Evolutionary conservation across 2,888 invertebrate genomes (phyloP).

Genomic region (Spialia ferax): DNA sequence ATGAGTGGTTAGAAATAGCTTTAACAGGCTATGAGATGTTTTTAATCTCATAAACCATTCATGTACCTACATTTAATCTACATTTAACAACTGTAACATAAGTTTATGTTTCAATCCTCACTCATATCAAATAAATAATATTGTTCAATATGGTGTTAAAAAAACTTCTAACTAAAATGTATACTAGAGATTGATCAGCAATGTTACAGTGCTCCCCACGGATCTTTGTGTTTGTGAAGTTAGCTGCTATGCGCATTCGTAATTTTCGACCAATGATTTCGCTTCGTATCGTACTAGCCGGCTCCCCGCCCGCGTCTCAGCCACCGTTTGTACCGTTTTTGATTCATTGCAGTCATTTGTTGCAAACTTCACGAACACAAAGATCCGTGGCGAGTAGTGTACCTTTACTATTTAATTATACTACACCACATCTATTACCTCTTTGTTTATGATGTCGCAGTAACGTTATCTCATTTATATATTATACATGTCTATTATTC

Average conservation of each 20-base stretch:
- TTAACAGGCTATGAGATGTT: not conserved
- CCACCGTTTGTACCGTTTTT: too few relatives aligned
- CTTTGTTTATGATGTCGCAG: slow-evolving; percentile 47
- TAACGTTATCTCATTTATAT: slow-evolving; percentile 47
- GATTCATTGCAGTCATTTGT: too few relatives aligned
- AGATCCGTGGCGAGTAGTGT: too few relatives aligned
- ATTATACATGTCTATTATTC: slow-evolving; percentile 45
- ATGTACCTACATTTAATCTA: not conserved
- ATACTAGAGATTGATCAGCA: slow-evolving; percentile 6
- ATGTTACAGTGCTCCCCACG: too few relatives aligned
- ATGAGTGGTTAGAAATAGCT: slow-evolving; percentile 9
- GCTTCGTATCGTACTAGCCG: too few relatives aligned
- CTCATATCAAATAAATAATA: slow-evolving; percentile 8
- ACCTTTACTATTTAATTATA: slow-evolving; percentile 20
- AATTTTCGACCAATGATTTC: too few relatives aligned
- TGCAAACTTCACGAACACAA: too few relatives aligned
- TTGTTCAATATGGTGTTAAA: slow-evolving; percentile 1
- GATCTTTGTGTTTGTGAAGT: too few relatives aligned
- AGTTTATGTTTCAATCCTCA: slow-evolving; percentile 12
- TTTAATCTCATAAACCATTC: not conserved
- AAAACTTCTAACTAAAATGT: slow-evolving; percentile 11
- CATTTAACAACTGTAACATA: not conserved
- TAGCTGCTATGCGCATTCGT: too few relatives aligned
- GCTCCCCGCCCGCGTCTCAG: too few relatives aligned
- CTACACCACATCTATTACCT: slow-evolving; percentile 17